Evolutionary conservation across 1,140 invertebrate species (phyloP), one percentile per base, ranked within the genome.

Genomic region (Cecropterus lyciades): DNA sequence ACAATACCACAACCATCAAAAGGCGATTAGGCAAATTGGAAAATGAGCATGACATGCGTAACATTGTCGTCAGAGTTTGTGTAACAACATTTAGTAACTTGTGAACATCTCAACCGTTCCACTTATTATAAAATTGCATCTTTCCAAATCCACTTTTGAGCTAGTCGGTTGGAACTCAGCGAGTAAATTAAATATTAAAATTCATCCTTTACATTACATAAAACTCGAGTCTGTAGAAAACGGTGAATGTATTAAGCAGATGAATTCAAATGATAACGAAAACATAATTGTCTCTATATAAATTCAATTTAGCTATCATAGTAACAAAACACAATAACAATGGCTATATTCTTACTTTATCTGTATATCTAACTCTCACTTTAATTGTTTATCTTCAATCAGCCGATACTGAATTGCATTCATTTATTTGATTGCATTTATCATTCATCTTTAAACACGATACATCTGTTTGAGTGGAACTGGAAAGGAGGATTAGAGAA

Each of bases 1-100:
- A 82, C 73, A 75, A 85, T 73, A 77, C 70, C 65, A 69, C 69
- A 64, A 53, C 30, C 77, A 87, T 86, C 79, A 89, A 89, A 87
- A 86, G 69, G 67, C 78, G 75, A 86, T 86, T 89, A 87, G 67
- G 70, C 60, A 77, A 82, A 79, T 79, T 73, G 62, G 64, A 79
- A 77, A 78, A 82, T 75, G 67, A 79, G 70, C 74, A 76, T 76
- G 73, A 78, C 71, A 79, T 14, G 63, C 55, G 65, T 71, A 76
- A 76, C 71, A 56, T 77, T 78, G 76, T 83, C 73, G 73, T 76
- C 73, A 74, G 60, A 65, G 67, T 79, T 83, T 83, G 73, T 82
- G 79, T 79, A 84, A 83, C 60, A 64, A n/a, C 51, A 68, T 80
- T 86, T 80, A 81, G 77, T 69, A 82, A 80, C 67, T 74, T 72